Conservation (phyloP, 2,888 invertebrate species). For the Caradrina kadenii region DNA sequence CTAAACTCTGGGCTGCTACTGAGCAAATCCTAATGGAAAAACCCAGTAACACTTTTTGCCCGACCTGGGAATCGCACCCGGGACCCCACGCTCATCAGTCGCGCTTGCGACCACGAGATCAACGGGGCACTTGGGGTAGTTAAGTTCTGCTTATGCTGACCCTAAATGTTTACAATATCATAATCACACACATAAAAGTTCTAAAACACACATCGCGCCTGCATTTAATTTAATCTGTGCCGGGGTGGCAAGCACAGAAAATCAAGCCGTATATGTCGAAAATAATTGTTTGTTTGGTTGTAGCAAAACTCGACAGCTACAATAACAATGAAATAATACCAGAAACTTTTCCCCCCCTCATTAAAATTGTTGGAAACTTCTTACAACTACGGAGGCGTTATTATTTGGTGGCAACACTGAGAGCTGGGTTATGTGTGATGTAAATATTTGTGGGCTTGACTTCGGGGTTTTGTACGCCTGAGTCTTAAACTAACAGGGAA, state of each 20-base stretch:
- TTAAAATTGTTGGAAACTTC: conserved; percentile 58
- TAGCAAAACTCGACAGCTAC: conserved; percentile 23
- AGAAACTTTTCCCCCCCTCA: conserved; percentile 55
- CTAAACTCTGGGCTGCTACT: no score
- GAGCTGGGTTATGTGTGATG: conserved; percentile 24
- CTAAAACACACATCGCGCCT: conserved; percentile 10
- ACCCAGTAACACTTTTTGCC: no score
- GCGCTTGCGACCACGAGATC: no score
- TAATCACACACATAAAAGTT: conserved; percentile 5
- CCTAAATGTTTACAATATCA: not conserved
- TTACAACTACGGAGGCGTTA: conserved; percentile 40
- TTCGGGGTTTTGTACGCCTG: conserved; percentile 14
- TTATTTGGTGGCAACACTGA: conserved; percentile 36
- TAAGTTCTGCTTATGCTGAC: no score
- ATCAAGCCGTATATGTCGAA: conserved; percentile 20
- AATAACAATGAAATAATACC: conserved; percentile 56
- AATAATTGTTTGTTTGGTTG: conserved; percentile 47
- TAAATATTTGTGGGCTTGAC: conserved; percentile 22
- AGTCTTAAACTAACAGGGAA: conserved; percentile 7
- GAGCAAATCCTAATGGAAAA: no score
- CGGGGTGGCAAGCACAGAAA: conserved; percentile 17
- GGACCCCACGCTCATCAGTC: no score
- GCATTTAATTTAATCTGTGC: conserved; percentile 32
- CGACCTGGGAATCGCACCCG: no score
- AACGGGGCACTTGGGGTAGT: no score